phyloP scores from a whole-genome alignment of 2,113 vertebrate genomes.

The Syngnathus typhle region DNA sequence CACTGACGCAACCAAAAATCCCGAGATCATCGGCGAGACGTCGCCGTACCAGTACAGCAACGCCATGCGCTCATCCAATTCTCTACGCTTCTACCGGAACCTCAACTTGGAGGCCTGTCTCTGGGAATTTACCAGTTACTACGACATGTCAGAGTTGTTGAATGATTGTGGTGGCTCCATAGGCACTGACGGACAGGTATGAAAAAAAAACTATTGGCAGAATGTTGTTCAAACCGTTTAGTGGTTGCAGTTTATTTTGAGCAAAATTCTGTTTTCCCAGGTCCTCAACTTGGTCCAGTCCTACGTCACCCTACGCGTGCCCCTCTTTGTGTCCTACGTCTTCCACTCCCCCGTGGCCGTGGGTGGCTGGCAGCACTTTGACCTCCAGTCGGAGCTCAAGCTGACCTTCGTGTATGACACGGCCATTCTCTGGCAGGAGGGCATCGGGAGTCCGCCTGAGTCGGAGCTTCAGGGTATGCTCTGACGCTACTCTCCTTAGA shows the following conservation, averaged over 20 bases:
- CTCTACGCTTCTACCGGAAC: slow-evolving; percentile 75
- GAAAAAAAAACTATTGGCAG: background rate
- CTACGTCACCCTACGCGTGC: slow-evolving; percentile 69
- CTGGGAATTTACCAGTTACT: slow-evolving; percentile 77
- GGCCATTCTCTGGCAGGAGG: slow-evolving; percentile 76
- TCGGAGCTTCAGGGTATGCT: slow-evolving; percentile 70
- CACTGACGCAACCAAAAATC: slow-evolving; percentile 71
- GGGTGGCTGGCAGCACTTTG: slow-evolving; percentile 78
- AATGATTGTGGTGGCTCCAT: slow-evolving; percentile 70
- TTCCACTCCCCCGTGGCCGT: slow-evolving; percentile 71
- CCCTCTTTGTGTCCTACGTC: slow-evolving; percentile 73
- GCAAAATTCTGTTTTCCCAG: slow-evolving; percentile 36
- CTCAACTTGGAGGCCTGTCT: slow-evolving; percentile 76
- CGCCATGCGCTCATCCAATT: slow-evolving; percentile 63
- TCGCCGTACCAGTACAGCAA: slow-evolving; percentile 74
- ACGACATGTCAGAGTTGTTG: slow-evolving; percentile 74
- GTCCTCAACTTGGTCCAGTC: slow-evolving; percentile 76
- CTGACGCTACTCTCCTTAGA: background rate
- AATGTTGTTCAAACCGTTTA: background rate
- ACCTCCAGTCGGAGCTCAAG: slow-evolving; percentile 73
- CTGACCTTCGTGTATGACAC: slow-evolving; percentile 77
- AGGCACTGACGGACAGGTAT: slow-evolving; percentile 74
- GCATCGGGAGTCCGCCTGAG: slow-evolving; percentile 72
- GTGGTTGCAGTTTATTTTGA: background rate
- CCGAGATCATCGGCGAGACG: slow-evolving; percentile 73